Evolutionary conservation across 2,113 vertebrate genomes (phyloP), one percentile per base, ranked within the genome.

Genomic region (Etia nguti): DNA sequence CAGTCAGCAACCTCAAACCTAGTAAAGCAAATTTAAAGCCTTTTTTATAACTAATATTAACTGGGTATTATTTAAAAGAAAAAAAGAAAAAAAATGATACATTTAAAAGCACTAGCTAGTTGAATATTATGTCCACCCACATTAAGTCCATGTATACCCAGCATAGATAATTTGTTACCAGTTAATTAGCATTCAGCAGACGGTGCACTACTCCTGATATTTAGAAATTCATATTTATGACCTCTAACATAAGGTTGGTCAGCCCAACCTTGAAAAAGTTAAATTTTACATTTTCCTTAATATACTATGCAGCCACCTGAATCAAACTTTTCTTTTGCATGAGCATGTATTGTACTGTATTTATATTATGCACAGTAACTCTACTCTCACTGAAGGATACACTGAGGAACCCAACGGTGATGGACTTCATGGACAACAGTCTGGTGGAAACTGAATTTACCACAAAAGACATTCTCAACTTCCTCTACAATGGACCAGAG

Each of bases 361-460:
- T 73, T 50, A 1, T 55, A 24, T 11, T n/a, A 68, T 12, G 36
- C 5, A 26, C 48, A 60, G 26, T 46, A 22, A 82, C 41, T 70
- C 4, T 26, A 10, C 2, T 52, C 70, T 11, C 46, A 22, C 52
- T 90, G 6, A 88, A 99, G 99, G 97, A 98, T 73, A 97, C 97
- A 6, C 91, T 99, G 92, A 96, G 95, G 81, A 98, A 99, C 88
- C 97, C 97, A 38, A 97, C 97, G 9, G 97, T 99, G 79, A 97
- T 95, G 88, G 86, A 91, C 43, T 97, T 99, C 91, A 80, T 98
- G 89, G 97, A 98, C 60, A 92, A 87, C 20, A 97, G 95, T 6
- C 90, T 99, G 79, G 79, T 70, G 82, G 95, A 95, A 56, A 95
- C 96, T 6, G 94, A 94, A 5, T 89, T 98, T 6, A 96, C 96